These are phyloP conservation scores for Bombycilla garrulus DNA, from an alignment of 2,113 vertebrate species.

Conservation along the genomic window DNA sequence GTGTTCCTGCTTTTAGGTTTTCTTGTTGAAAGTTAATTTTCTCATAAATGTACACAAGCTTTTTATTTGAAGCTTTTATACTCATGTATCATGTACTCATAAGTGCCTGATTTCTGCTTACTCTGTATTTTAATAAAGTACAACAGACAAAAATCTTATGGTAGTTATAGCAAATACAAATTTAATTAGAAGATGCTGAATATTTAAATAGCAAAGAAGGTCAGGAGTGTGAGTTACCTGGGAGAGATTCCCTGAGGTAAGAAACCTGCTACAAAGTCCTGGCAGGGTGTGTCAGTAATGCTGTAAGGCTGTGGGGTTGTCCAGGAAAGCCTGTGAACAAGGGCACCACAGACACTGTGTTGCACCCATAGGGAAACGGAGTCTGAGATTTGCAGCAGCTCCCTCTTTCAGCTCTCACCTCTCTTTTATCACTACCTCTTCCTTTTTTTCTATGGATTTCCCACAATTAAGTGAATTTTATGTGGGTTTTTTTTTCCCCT, in stretches of 20 bases:
- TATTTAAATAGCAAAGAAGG: background rate
- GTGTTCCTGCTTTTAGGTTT: background rate
- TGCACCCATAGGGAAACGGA: background rate
- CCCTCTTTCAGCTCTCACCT: background rate
- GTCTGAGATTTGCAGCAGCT: background rate
- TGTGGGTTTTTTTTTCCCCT: background rate
- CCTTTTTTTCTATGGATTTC: background rate
- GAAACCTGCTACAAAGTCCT: background rate
- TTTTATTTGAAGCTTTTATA: background rate
- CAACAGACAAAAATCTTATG: background rate
- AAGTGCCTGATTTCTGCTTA: background rate
- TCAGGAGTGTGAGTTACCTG: background rate
- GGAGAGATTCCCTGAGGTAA: background rate
- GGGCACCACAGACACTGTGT: background rate
- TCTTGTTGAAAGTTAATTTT: background rate
- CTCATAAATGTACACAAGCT: background rate
- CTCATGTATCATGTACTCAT: background rate
- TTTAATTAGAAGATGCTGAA: background rate
- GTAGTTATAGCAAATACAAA: background rate
- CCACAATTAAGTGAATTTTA: background rate
- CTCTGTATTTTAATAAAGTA: background rate
- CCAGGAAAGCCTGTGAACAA: background rate
- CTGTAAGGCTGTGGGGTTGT: background rate
- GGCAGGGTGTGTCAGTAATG: background rate
- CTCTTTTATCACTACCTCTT: background rate